A percentile compares a stretch with the other conserved stretches of the same genome.
phyloP scores from a whole-genome alignment of 2,888 invertebrate species.

The Drosophila algonquin region DNA sequence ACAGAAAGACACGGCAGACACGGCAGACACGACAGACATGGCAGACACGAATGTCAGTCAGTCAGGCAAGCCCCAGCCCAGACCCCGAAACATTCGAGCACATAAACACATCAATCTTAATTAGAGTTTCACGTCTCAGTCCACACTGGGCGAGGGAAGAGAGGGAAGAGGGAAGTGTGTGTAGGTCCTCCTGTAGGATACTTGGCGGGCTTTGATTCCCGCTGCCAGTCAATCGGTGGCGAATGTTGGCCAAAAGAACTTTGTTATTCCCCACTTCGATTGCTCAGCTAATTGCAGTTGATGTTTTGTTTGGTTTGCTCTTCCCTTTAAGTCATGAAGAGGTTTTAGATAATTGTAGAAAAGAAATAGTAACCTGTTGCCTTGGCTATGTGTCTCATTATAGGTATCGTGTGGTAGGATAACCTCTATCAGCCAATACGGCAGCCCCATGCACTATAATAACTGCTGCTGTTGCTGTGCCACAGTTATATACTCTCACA shows the following conservation, averaged over 20 bases:
- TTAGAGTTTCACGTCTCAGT: constrained; percentile 77
- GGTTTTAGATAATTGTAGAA: constrained; percentile 11
- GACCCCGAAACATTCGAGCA: constrained; percentile 32
- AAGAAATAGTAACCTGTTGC: neutral
- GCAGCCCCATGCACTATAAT: no score
- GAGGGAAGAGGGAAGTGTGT: neutral
- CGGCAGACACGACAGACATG: neutral
- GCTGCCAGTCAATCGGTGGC: constrained; percentile 55
- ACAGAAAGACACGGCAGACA: constrained; percentile 1
- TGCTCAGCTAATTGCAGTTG: constrained; percentile 67
- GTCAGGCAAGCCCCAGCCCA: constrained; percentile 15
- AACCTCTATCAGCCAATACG: no score
- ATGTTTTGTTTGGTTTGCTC: constrained; percentile 54
- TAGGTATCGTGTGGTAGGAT: no score
- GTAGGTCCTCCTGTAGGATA: constrained; percentile 27
- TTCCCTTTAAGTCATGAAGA: constrained; percentile 9
- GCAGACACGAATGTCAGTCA: constrained; percentile 27
- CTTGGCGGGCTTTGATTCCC: constrained; percentile 22
- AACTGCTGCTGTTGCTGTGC: no score
- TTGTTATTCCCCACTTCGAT: constrained; percentile 58
- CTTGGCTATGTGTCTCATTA: neutral
- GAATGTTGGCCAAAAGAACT: constrained; percentile 56
- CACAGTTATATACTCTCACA: no score
- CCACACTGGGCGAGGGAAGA: constrained; percentile 41
- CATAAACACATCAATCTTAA: constrained; percentile 82